These are phyloP conservation scores for Colossoma macropomum DNA, from an alignment of 2,113 vertebrate species.

Conservation along the genomic window DNA sequence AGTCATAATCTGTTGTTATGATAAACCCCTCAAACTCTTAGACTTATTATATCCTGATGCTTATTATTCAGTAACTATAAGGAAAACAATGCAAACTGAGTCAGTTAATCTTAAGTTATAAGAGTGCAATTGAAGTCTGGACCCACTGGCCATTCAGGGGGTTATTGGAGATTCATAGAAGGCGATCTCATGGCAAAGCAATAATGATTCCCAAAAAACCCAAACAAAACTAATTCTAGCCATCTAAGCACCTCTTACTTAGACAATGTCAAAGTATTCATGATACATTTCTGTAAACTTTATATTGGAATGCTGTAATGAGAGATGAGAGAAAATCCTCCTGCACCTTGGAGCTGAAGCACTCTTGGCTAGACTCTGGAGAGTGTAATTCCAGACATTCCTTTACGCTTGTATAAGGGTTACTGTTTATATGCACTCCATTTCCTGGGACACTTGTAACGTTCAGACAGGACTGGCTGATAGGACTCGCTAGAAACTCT, in stretches of 20 bases:
- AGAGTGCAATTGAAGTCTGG: too few relatives aligned
- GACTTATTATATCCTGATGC: too few relatives aligned
- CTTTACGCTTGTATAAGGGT: constrained; percentile 58
- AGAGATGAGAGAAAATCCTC: constrained; percentile 20
- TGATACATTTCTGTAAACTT: not conserved
- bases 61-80: too few relatives aligned
- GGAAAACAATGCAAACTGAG: too few relatives aligned
- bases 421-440: constrained; percentile 65
- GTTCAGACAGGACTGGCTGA: constrained; percentile 31
- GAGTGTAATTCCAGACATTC: constrained; percentile 61
- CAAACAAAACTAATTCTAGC: not conserved
- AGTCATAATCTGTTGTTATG: not conserved
- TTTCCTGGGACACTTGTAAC: constrained; percentile 57
- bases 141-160: too few relatives aligned
- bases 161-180: not conserved
- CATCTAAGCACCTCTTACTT: not conserved
- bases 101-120: too few relatives aligned
- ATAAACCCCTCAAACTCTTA: not conserved
- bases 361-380: constrained; percentile 38
- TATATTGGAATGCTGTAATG: constrained; percentile 14
- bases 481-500: constrained; percentile 30
- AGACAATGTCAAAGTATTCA: not conserved
- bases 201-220: too few relatives aligned
- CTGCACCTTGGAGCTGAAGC: constrained; percentile 15
- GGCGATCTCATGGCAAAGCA: too few relatives aligned